Percentiles rank a stretch among this genome's conserved stretches.
Conservation (phyloP, 2,888 invertebrate species). For the Diplazon laetatorius region DNA sequence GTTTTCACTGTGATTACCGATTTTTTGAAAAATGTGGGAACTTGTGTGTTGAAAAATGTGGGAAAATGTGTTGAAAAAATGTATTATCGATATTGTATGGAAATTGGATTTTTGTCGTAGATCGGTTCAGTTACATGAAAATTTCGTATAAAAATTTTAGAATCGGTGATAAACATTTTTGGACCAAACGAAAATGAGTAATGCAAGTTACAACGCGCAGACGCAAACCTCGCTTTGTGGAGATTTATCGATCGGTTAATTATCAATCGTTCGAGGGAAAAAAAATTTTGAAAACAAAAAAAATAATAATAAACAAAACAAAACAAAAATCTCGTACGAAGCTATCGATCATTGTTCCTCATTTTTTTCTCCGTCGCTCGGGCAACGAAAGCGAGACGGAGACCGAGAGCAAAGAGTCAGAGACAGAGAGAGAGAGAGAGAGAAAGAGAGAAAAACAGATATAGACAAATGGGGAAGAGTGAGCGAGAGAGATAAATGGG, state of each 20-base stretch:
- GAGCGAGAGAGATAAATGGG: too few relatives aligned
- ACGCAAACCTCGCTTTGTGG: background rate
- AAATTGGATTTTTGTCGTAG: too few relatives aligned
- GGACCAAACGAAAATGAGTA: too few relatives aligned
- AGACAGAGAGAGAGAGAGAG: background rate
- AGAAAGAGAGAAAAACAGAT: background rate
- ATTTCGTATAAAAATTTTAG: too few relatives aligned
- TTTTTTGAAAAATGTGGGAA: too few relatives aligned
- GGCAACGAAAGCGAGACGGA: background rate
- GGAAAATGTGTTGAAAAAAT: too few relatives aligned
- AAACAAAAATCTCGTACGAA: slow-evolving; percentile 11
- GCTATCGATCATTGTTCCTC: slow-evolving; percentile 18
- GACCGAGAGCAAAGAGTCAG: background rate
- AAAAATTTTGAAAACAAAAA: too few relatives aligned
- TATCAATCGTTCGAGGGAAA: slow-evolving; percentile 12
- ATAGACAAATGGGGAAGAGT: background rate
- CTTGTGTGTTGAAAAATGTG: too few relatives aligned
- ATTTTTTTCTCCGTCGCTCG: slow-evolving; percentile 1
- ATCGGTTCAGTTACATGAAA: too few relatives aligned
- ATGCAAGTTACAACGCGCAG: background rate
- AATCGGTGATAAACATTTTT: too few relatives aligned
- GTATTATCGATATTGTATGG: too few relatives aligned
- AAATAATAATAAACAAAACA: too few relatives aligned
- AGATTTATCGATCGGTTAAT: slow-evolving; percentile 24
- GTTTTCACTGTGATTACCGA: slow-evolving; percentile 52